phyloP scores from a whole-genome alignment of 2,888 invertebrate genomes.

The Euzophera pinguis region DNA sequence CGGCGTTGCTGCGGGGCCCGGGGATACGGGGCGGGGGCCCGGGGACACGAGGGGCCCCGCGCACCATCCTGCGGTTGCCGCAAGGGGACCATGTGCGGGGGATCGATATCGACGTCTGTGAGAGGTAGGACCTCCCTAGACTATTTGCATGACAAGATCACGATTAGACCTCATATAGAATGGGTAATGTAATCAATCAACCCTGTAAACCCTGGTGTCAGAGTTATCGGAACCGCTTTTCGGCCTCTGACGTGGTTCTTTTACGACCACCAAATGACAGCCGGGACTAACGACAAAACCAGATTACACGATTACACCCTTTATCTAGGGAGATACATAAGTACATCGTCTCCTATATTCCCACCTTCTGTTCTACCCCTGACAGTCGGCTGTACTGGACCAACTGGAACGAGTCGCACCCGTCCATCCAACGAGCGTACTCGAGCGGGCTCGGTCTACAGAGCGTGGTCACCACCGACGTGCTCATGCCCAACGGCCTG shows the following conservation, averaged over 20 bases:
- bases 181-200: no score
- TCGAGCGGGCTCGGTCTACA: slow-evolving; percentile 83
- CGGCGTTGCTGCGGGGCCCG: slow-evolving; percentile 24
- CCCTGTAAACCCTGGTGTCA: no score
- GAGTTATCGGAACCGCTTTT: no score
- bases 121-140: slow-evolving; percentile 47
- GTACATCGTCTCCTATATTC: no score
- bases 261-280: no score
- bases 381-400: slow-evolving; percentile 89
- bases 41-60: slow-evolving; percentile 23
- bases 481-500: slow-evolving; percentile 90
- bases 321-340: no score
- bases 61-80: slow-evolving; percentile 82
- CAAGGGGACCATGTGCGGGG: slow-evolving; percentile 90
- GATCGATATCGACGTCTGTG: slow-evolving; percentile 91
- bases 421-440: slow-evolving; percentile 89
- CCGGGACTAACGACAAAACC: no score
- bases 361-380: no score
- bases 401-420: slow-evolving; percentile 91
- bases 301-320: no score
- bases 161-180: no score
- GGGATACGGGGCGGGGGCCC: slow-evolving; percentile 20
- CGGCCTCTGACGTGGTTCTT: no score
- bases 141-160: no score
- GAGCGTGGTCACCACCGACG: slow-evolving; percentile 80